Base-by-base conservation (phyloP, 2,888 invertebrate species). In the Aplocera efformata region DNA sequence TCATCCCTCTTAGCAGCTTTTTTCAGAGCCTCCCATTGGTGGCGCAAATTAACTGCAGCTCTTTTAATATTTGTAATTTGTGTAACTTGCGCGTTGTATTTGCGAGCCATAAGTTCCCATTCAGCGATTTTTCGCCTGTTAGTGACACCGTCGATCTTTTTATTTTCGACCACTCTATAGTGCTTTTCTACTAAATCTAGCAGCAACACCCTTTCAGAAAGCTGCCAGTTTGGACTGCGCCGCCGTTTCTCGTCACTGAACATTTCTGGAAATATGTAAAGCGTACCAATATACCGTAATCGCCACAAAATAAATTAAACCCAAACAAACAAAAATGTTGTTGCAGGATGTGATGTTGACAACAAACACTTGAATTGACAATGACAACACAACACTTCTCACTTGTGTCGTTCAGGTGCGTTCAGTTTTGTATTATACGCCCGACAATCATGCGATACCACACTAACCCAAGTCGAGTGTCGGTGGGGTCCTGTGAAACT, bases 51-150 rank as follows among this genome's bases (percentile, higher is more conserved):
- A 11, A 32, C 37, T 4, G 25, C 42, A 4, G 42, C 32, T 33
- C 42, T 36, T 9, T 28, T 17, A 5, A 17, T 17, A 5, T 17
- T 17, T 5, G 13, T 17, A 17, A 17, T 17, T 17, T 17, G 13
- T 5, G 13, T 3, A 3, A 17, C 13, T 17, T 17, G 37, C 7
- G 37, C 9, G 32, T 42, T 42, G 36, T 32, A 42, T 13, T 37
- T 42, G n/a, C 42, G 36, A 20, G 42, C 24, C n/a, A 42, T 42
- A 1, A 42, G 21, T 7, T 28, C 42, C 42, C 42, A 42, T 29
- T 37, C 42, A 9, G 21, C 24, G 1, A 29, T 24, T 37, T 42
- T 42, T 17, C 32, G 36, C 22, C 13, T 32, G 5, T 32, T n/a
- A 7, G 42, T 29, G 6, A 32, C 42, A 1, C 36, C 25, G 21